phyloP scores from a whole-genome alignment of 53 echinoderm and acorn worm species.

The Mesocentrotus franciscanus region DNA sequence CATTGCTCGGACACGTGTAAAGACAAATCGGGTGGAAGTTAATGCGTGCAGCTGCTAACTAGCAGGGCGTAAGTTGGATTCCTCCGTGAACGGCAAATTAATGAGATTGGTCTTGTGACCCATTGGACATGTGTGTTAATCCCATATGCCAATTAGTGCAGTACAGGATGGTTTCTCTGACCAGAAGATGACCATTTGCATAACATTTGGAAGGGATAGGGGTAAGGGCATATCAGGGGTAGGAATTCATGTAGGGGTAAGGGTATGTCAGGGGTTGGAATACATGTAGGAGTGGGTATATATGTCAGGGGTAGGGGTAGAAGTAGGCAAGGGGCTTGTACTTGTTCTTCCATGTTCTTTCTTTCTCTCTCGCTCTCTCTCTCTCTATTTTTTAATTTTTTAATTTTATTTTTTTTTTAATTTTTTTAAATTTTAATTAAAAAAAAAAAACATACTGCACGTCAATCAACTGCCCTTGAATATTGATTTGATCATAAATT shows the following conservation, averaged over 20 bases:
- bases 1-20: conserved; percentile 56
- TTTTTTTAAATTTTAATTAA: too few species aligned
- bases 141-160: conserved; percentile 9
- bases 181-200: neutral
- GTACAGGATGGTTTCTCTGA: neutral
- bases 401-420: too few species aligned
- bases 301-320: too few species aligned
- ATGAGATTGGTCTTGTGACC: conserved; percentile 25
- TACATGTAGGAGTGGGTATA: neutral
- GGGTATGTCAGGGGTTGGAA: neutral
- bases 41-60: conserved; percentile 56
- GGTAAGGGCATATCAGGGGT: neutral
- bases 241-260: neutral
- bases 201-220: neutral
- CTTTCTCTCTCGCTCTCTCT: too few species aligned
- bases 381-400: too few species aligned
- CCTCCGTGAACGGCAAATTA: conserved; percentile 9
- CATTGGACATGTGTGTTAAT: conserved; percentile 49
- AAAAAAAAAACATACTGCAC: too few species aligned
- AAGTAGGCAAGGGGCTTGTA: neutral
- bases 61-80: conserved; percentile 49
- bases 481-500: too few species aligned
- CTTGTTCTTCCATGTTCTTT: too few species aligned
- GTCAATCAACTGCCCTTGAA: too few species aligned
- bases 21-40: conserved; percentile 39